A percentile compares a stretch with the other conserved stretches of the same genome.
Evolutionary conservation across 2,888 invertebrate genomes (phyloP).

Genomic region (Callosobruchus maculatus): DNA sequence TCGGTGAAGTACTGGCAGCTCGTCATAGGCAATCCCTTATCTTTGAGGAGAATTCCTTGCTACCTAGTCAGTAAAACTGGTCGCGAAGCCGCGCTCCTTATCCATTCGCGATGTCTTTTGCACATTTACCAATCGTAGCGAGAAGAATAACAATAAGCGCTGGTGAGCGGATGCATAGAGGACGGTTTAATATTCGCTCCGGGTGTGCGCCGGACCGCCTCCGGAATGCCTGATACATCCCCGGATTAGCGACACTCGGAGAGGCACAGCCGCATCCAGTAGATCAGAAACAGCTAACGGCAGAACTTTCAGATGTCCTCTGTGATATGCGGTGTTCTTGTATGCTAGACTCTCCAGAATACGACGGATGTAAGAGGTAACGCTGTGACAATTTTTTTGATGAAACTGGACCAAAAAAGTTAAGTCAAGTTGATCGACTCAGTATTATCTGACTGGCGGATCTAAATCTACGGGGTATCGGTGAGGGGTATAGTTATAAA

Average conservation of each 20-base stretch:
- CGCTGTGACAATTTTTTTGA: too few species aligned
- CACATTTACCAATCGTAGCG: conserved; percentile 44
- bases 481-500: too few species aligned
- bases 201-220: conserved; percentile 15
- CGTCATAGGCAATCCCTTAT: conserved; percentile 13
- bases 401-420: too few species aligned
- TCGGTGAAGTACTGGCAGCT: neutral
- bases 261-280: neutral
- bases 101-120: conserved; percentile 44
- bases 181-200: conserved; percentile 39
- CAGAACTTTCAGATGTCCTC: too few species aligned
- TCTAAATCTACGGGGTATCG: too few species aligned
- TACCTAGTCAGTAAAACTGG: neutral
- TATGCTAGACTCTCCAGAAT: too few species aligned
- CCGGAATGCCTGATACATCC: neutral
- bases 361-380: too few species aligned
- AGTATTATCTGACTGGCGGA: too few species aligned
- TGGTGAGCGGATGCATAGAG: conserved; percentile 17
- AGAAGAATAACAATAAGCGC: conserved; percentile 43
- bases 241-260: neutral
- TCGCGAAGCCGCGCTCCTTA: conserved; percentile 31
- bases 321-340: too few species aligned
- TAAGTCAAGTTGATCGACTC: too few species aligned
- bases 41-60: conserved; percentile 28
- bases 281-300: too few species aligned